Percentiles rank a stretch among this genome's conserved stretches.
Conservation (phyloP, 2,888 invertebrate genomes). For the Aleiodes testaceus region DNA sequence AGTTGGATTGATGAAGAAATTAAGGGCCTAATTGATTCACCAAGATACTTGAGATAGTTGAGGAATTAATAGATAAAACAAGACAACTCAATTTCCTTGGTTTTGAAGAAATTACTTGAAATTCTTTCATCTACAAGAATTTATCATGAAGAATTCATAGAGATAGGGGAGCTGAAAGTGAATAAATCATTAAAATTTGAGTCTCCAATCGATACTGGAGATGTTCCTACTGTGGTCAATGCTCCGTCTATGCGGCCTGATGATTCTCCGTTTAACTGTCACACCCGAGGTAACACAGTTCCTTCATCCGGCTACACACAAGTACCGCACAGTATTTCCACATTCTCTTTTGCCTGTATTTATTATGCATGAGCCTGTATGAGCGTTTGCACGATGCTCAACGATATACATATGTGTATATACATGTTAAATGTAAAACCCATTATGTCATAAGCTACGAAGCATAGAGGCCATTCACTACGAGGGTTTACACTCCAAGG, state of each 20-base stretch:
- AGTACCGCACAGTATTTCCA: constrained; percentile 14
- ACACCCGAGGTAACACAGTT: constrained; percentile 41
- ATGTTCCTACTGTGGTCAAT: constrained; percentile 32
- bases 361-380: constrained; percentile 11
- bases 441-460: constrained; percentile 63
- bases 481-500: constrained; percentile 55
- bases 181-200: not conserved
- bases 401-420: constrained; percentile 23
- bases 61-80: too few relatives aligned
- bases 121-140: too few relatives aligned
- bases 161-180: not conserved
- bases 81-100: too few relatives aligned
- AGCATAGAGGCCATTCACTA: constrained; percentile 63
- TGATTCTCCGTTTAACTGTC: constrained; percentile 14
- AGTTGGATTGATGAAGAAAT: too few relatives aligned
- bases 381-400: constrained; percentile 10
- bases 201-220: not conserved
- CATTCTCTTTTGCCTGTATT: not conserved
- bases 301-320: constrained; percentile 34
- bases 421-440: constrained; percentile 52
- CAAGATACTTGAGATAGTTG: too few relatives aligned
- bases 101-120: too few relatives aligned
- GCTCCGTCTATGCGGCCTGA: constrained; percentile 36
- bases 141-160: not conserved
- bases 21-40: too few relatives aligned